phyloP scores from a whole-genome alignment of 2,888 invertebrate genomes.

The Antheraea yamamai region DNA sequence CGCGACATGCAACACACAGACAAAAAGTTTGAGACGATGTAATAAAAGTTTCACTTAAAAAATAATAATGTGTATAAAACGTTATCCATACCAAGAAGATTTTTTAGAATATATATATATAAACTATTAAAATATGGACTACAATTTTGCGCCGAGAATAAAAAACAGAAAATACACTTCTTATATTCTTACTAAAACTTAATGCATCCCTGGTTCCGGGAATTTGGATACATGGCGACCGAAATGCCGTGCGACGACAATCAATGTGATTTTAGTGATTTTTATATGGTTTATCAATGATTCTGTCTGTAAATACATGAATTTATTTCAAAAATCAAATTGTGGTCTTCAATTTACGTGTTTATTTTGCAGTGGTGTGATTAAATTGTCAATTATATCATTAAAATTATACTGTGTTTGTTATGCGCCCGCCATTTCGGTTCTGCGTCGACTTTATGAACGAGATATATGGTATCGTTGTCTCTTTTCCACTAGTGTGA shows the following conservation, averaged over 20 bases:
- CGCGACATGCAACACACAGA: no score
- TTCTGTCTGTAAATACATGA: slow-evolving; percentile 21
- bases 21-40: no score
- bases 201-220: slow-evolving; percentile 63
- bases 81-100: background rate
- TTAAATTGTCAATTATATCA: slow-evolving; percentile 51
- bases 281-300: slow-evolving; percentile 41
- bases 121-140: background rate
- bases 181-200: slow-evolving; percentile 8
- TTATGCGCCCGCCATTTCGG: slow-evolving; percentile 65
- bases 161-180: background rate
- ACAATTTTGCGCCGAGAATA: background rate
- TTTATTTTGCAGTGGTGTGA: slow-evolving; percentile 37
- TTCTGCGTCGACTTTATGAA: slow-evolving; percentile 46
- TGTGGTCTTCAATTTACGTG: slow-evolving; percentile 26
- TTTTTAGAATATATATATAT: background rate
- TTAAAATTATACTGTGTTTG: slow-evolving; percentile 55
- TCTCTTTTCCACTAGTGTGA: slow-evolving; percentile 60
- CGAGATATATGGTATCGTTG: slow-evolving; percentile 56
- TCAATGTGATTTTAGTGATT: slow-evolving; percentile 63
- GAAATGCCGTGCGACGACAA: slow-evolving; percentile 67
- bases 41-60: no score
- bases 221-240: slow-evolving; percentile 75
- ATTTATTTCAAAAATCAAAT: slow-evolving; percentile 24
- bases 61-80: no score